A percentile compares a stretch with the other conserved stretches of the same genome.
phyloP scores from a whole-genome alignment of 2,113 vertebrate genomes.

The Ranitomeya variabilis region DNA sequence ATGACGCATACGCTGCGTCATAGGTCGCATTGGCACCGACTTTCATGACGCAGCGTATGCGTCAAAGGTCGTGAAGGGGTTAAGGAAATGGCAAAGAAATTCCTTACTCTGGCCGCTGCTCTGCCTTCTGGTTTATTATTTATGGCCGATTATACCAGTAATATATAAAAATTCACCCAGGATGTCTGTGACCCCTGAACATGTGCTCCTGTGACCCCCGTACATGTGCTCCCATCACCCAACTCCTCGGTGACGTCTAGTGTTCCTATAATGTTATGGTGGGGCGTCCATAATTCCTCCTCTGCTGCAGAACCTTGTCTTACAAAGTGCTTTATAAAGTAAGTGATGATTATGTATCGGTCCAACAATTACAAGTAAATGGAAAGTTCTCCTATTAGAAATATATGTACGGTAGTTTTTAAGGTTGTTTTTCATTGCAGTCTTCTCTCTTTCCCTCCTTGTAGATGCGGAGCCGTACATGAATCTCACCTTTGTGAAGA shows the following conservation, averaged over 20 bases:
- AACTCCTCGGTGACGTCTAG: background rate
- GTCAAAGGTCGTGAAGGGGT: too few relatives aligned
- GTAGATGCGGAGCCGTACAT: conserved; percentile 86
- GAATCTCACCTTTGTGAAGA: conserved; percentile 88
- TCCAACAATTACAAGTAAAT: background rate
- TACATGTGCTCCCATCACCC: background rate
- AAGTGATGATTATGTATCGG: background rate
- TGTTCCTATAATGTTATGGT: background rate
- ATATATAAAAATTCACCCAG: background rate
- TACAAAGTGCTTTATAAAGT: too few relatives aligned
- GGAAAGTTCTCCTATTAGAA: background rate
- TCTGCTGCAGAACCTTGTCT: background rate
- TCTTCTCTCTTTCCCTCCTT: conserved; percentile 2
- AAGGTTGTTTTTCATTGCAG: background rate
- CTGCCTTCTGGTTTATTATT: too few relatives aligned
- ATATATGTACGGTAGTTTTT: background rate
- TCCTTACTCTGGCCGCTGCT: too few relatives aligned
- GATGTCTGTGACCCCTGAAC: background rate
- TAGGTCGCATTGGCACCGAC: too few relatives aligned
- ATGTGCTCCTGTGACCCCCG: background rate
- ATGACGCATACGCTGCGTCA: too few relatives aligned
- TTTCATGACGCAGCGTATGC: too few relatives aligned
- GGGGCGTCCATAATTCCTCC: background rate
- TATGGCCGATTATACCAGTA: too few relatives aligned
- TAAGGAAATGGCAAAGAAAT: background rate